These are phyloP conservation scores for Troides aeacus DNA, from an alignment of 2,888 invertebrate genomes.

Conservation along the genomic window DNA sequence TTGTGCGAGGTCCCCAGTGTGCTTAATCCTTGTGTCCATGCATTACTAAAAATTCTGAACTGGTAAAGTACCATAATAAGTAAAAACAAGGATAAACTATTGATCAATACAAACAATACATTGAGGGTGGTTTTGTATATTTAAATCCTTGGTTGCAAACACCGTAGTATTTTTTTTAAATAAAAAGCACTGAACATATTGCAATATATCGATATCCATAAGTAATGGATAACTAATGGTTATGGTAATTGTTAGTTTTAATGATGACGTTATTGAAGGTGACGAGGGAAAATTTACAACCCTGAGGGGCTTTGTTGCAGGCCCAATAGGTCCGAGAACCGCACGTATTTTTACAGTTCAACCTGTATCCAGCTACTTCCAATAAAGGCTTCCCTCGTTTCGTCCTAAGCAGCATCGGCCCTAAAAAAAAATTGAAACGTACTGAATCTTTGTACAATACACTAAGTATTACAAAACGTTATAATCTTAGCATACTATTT, in stretches of 20 bases:
- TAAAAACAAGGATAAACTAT: no score
- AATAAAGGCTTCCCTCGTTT: conserved; percentile 46
- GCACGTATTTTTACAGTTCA: conserved; percentile 41
- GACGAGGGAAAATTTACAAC: conserved; percentile 41
- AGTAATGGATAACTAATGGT: conserved; percentile 33
- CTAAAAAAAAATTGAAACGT: conserved; percentile 20
- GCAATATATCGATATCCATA: neutral
- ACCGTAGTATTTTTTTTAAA: no score
- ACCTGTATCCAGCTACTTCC: conserved; percentile 38
- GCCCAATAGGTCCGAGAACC: conserved; percentile 40
- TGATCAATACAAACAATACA: no score
- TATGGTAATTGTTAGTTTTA: conserved; percentile 38
- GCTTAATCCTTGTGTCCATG: no score
- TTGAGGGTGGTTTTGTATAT: no score
- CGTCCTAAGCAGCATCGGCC: conserved; percentile 29
- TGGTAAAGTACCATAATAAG: no score
- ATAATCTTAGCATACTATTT: no score
- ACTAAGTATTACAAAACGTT: neutral
- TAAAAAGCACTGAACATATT: neutral
- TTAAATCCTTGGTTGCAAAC: no score
- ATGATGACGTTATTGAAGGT: conserved; percentile 41
- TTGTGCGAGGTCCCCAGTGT: no score
- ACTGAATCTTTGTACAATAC: neutral
- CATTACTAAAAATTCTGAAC: no score
- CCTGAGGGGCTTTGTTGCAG: conserved; percentile 43